phyloP scores from a whole-genome alignment of 2,888 invertebrate species.

The Busseola fusca region DNA sequence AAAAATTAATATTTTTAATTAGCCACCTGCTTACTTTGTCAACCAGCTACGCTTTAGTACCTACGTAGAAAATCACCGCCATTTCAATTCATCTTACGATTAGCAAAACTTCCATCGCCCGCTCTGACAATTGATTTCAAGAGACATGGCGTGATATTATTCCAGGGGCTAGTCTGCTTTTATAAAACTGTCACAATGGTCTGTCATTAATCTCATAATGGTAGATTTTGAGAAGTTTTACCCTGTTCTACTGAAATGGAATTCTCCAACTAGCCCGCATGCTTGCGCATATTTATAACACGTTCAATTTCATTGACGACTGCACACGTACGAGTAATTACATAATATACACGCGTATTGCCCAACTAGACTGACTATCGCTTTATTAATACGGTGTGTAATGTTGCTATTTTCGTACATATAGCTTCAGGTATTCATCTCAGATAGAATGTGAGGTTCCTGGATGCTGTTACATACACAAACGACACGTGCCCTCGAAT shows the following conservation, averaged over 20 bases:
- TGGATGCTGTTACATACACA: not conserved
- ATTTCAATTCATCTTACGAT: not conserved
- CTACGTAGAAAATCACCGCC: not conserved
- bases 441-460: not conserved
- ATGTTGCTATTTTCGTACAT: not conserved
- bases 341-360: slow-evolving; percentile 31
- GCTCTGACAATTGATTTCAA: slow-evolving; percentile 10
- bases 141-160: slow-evolving; percentile 11
- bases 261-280: slow-evolving; percentile 20
- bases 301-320: slow-evolving; percentile 37
- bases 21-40: not conserved
- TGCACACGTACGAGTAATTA: slow-evolving; percentile 33
- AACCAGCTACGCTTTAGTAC: not conserved
- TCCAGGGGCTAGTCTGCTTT: too few species aligned
- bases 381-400: slow-evolving; percentile 2
- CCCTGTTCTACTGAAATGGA: slow-evolving; percentile 14
- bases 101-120: not conserved
- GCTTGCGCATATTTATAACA: slow-evolving; percentile 11
- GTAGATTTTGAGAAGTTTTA: too few species aligned
- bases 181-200: too few species aligned
- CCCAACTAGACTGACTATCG: slow-evolving; percentile 29
- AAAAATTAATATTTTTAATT: not conserved
- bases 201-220: too few species aligned
- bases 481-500: not conserved
- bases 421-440: not conserved